phyloP scores from a whole-genome alignment of 2,113 vertebrate genomes.

The Anolis sagrei region DNA sequence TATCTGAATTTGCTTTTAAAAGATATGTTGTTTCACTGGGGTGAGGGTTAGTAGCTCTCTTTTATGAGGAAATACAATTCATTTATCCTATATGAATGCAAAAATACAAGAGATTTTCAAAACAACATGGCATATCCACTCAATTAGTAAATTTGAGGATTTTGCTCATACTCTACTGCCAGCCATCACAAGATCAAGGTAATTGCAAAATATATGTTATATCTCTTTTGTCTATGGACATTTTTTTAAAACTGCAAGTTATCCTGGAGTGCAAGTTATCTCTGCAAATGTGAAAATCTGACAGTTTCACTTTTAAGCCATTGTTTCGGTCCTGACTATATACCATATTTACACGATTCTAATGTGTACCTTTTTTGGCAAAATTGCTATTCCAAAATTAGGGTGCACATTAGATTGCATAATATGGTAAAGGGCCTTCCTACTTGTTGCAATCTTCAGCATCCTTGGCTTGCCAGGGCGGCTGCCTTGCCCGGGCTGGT shows the following conservation, averaged over 20 bases:
- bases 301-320: no score
- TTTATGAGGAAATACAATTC: background rate
- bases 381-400: no score
- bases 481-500: no score
- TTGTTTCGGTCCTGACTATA: no score
- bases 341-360: no score
- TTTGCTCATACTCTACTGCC: background rate
- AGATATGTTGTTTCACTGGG: background rate
- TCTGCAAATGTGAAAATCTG: no score
- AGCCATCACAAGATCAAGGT: background rate
- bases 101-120: background rate
- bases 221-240: background rate
- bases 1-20: rapidly evolving
- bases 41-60: background rate
- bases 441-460: no score
- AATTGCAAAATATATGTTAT: background rate
- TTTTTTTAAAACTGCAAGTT: background rate
- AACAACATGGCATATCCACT: background rate
- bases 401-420: no score
- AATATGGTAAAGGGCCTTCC: no score
- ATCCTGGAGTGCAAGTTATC: background rate
- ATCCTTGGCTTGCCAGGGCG: no score
- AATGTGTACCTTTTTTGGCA: no score
- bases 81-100: background rate
- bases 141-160: background rate